These are phyloP conservation scores for Alexandromys fortis DNA, from an alignment of 2,113 vertebrate genomes.

Conservation along the genomic window DNA sequence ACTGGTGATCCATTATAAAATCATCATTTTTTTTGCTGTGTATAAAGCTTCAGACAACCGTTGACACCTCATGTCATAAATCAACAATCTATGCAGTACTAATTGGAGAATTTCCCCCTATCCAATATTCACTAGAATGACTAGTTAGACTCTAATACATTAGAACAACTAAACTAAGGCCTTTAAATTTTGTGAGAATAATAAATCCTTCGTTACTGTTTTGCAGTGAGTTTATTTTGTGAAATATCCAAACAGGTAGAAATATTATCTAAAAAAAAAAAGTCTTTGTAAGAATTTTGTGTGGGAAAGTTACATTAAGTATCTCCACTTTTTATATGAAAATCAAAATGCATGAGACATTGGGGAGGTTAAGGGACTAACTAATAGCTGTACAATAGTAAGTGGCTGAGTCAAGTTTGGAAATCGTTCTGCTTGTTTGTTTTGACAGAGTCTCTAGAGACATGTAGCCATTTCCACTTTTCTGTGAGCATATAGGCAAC, in stretches of 20 bases:
- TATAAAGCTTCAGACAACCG: neutral
- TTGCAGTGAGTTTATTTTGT: slow-evolving; percentile 38
- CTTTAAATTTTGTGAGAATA: neutral
- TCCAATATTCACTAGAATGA: neutral
- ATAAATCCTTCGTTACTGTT: neutral
- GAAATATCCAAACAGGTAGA: neutral
- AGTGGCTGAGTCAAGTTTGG: neutral
- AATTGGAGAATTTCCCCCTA: neutral
- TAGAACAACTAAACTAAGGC: slow-evolving; percentile 17
- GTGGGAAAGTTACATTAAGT: neutral
- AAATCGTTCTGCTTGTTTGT: neutral
- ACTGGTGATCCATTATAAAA: neutral
- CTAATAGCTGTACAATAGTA: neutral
- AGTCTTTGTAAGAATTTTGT: neutral
- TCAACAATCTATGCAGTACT: neutral
- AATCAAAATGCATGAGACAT: neutral
- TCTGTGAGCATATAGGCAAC: neutral
- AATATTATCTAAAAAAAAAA: neutral
- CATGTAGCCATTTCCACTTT: neutral
- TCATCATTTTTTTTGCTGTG: neutral
- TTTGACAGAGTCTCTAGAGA: neutral
- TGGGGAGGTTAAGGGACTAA: neutral
- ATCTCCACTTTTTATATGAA: neutral
- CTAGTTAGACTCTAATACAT: neutral
- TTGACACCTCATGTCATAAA: slow-evolving; percentile 18